Percentiles rank a stretch among this genome's conserved stretches.
phyloP scores from a whole-genome alignment of 2,888 invertebrate genomes.

The Lasioglossum calceatum region DNA sequence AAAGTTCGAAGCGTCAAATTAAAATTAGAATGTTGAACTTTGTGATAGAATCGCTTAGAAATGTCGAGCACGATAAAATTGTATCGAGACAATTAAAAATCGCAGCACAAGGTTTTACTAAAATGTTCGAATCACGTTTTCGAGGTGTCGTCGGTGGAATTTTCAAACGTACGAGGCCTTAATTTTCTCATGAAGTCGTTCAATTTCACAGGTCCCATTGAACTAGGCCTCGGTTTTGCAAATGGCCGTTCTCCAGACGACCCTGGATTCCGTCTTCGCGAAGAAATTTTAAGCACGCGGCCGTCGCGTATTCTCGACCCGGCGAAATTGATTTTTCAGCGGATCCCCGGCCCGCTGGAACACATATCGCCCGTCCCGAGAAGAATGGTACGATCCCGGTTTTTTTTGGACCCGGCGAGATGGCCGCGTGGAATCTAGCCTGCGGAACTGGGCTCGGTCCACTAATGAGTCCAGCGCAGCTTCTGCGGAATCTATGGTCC shows the following conservation, averaged over 20 bases:
- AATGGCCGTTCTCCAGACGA: neutral
- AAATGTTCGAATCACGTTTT: too few species aligned
- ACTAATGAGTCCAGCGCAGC: neutral
- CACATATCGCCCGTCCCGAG: neutral
- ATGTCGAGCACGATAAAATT: too few species aligned
- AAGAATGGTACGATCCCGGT: neutral
- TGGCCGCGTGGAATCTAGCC: slow-evolving; percentile 1
- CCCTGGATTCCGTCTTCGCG: neutral
- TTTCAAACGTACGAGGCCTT: too few species aligned
- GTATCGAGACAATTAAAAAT: neutral
- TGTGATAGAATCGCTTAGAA: too few species aligned
- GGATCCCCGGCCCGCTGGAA: neutral
- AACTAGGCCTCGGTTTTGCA: neutral
- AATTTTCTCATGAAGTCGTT: neutral
- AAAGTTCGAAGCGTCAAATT: too few species aligned
- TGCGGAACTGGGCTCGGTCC: neutral
- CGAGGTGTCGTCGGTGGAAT: too few species aligned
- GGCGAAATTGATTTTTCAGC: slow-evolving; percentile 9
- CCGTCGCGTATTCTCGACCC: neutral
- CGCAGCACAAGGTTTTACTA: neutral
- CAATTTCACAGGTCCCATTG: neutral
- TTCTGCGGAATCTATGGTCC: slow-evolving; percentile 1
- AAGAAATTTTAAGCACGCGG: neutral
- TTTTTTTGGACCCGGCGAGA: neutral
- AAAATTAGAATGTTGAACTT: too few species aligned